phyloP scores from a whole-genome alignment of 2,797 vertebrate species.

The Philypnodon macrostomus region DNA sequence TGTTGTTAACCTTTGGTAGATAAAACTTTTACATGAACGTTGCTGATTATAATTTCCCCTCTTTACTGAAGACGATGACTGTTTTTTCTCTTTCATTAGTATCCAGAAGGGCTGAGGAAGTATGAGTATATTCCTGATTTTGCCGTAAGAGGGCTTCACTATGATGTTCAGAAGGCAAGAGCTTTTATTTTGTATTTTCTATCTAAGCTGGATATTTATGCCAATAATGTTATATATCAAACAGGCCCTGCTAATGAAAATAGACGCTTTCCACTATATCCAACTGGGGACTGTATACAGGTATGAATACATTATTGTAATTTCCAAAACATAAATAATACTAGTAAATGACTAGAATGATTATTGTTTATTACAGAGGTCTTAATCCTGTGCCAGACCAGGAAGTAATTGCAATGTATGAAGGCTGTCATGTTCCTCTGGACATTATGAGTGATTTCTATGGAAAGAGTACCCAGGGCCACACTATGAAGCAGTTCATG shows the following conservation, averaged over 20 bases:
- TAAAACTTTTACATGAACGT: neutral
- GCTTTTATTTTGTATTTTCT: neutral
- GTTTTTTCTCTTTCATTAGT: conserved; percentile 69
- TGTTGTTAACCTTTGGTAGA: neutral
- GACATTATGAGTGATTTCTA: conserved; percentile 99
- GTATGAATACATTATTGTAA: conserved; percentile 58
- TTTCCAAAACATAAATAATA: neutral
- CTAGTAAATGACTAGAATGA: neutral
- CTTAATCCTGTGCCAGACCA: conserved; percentile 90
- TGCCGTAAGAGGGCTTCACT: conserved; percentile 94
- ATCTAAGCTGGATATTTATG: neutral
- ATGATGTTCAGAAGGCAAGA: conserved; percentile 94
- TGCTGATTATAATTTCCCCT: neutral
- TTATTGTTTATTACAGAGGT: conserved; percentile 77
- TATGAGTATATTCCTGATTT: conserved; percentile 94
- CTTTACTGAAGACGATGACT: too few species aligned
- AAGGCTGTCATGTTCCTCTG: conserved; percentile 92
- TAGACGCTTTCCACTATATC: conserved; percentile 99
- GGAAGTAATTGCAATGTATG: conserved; percentile 97
- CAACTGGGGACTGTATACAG: conserved; percentile 96
- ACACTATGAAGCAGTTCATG: conserved; percentile 98
- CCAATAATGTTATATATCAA: conserved; percentile 2
- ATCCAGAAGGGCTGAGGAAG: conserved; percentile 86
- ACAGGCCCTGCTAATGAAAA: conserved; percentile 97
- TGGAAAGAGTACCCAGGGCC: conserved; percentile 96